A percentile compares a stretch with the other conserved stretches of the same genome.
phyloP scores from a whole-genome alignment of 2,888 invertebrate genomes.

The Lottia scabra region DNA sequence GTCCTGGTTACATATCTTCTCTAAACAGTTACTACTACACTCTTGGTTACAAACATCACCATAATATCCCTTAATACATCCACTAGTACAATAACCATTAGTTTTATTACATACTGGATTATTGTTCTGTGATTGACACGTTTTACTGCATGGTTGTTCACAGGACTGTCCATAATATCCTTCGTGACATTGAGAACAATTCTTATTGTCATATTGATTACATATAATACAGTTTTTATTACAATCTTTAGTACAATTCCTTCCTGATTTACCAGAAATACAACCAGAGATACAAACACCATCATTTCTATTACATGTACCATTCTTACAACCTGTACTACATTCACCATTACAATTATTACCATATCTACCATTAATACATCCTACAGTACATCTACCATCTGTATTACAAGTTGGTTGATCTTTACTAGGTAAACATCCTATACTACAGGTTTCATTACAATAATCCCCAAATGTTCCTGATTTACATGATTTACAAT shows the following conservation, averaged over 20 bases:
- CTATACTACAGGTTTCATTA: background rate
- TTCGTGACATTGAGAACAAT: background rate
- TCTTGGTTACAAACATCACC: background rate
- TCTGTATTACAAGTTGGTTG: background rate
- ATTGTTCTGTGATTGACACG: background rate
- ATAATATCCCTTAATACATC: too few relatives aligned
- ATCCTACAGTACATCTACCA: background rate
- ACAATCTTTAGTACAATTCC: constrained; percentile 27
- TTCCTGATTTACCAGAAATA: constrained; percentile 31
- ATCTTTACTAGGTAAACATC: background rate
- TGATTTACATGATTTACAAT: too few relatives aligned
- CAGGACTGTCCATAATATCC: background rate
- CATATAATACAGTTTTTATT: background rate
- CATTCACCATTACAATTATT: constrained; percentile 32
- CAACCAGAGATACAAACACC: constrained; percentile 37
- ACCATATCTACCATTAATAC: constrained; percentile 25
- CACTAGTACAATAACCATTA: too few relatives aligned
- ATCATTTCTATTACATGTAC: constrained; percentile 32
- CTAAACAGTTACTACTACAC: background rate
- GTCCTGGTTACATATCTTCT: background rate
- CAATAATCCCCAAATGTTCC: too few relatives aligned
- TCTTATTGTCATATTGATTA: background rate
- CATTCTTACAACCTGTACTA: constrained; percentile 30
- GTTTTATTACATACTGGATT: too few relatives aligned
- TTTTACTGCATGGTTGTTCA: background rate